Base-by-base conservation (phyloP, 2,888 invertebrate genomes). In the Adelognathus sp. region DNA sequence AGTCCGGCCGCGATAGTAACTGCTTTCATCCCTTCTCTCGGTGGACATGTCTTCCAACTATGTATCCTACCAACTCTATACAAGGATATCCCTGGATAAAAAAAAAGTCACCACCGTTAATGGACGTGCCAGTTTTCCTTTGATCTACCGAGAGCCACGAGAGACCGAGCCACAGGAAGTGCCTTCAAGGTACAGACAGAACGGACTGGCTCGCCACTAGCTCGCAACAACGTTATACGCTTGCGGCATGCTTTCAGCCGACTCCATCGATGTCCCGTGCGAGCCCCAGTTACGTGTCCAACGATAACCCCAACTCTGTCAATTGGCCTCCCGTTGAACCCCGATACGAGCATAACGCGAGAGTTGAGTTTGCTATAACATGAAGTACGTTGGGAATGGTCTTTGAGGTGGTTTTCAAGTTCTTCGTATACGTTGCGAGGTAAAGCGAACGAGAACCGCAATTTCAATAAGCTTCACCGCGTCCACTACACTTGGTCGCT, bases 361-460 rank as follows among this genome's bases (percentile, higher is more conserved):
- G 27, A 21, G 44, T 46, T 14, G 46, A 61, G 36, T 72, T 60
- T 67, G 16, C 7, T 18, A 29, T 54, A 36, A 61, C 41, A 60
- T n/a, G 44, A 52, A 73, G 54, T 36, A 67, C 46, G 50, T 33
- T 36, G 33, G 24, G n/a, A 31, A 27, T 14, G n/a, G 36, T 64
- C 77, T 73, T 73, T 77, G 77, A 77, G 63, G 77, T 64, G 77
- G 73, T 61, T 73, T 61, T 71, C 39, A 50, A 41, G 52, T 69
- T 73, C 67, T 72, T 56, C 54, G n/a, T n/a, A 24, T 66, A 4
- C 18, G 24, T 18, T 24, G 52, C 70, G 27, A n/a, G 27, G 33
- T 24, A 66, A 24, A 41, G 27, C 14, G 31, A 24, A 31, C 21
- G 11, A 33, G 7, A 31, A 31, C 18, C 11, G 11, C 36, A 52